These are phyloP conservation scores for Blomia tropicalis DNA, from an alignment of 2,888 invertebrate species.

Conservation along the genomic window DNA sequence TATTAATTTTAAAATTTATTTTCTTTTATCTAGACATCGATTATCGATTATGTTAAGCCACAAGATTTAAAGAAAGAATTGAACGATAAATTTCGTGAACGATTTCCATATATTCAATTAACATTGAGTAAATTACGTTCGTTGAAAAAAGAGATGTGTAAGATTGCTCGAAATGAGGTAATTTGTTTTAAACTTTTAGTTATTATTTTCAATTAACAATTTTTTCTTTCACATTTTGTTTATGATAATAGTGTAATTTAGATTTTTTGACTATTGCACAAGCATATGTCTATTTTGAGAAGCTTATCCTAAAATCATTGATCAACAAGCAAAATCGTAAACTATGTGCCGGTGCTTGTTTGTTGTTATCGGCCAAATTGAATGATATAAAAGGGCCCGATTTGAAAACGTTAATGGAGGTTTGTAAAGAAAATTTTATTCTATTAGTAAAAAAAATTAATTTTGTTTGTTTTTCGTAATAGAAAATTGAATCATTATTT, in stretches of 20 bases:
- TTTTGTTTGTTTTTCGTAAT: slow-evolving; percentile 29
- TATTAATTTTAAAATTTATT: neutral
- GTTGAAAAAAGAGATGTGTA: slow-evolving; percentile 85
- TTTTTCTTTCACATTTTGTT: neutral
- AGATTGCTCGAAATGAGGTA: slow-evolving; percentile 59
- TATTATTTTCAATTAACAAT: neutral
- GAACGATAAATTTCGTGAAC: slow-evolving; percentile 86
- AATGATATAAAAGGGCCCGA: slow-evolving; percentile 87
- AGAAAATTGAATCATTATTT: slow-evolving; percentile 79
- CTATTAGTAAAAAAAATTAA: neutral
- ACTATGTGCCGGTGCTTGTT: slow-evolving; percentile 82
- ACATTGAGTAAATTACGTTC: slow-evolving; percentile 89
- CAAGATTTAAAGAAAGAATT: slow-evolving; percentile 88
- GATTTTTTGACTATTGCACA: slow-evolving; percentile 86
- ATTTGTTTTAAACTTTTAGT: neutral
- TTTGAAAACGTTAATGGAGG: slow-evolving; percentile 72
- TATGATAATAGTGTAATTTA: slow-evolving; percentile 44
- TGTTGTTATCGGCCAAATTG: slow-evolving; percentile 82
- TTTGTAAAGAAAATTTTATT: too few relatives aligned
- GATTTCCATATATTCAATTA: slow-evolving; percentile 82
- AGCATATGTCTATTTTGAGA: slow-evolving; percentile 96
- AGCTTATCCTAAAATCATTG: slow-evolving; percentile 67
- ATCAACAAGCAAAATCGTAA: slow-evolving; percentile 91
- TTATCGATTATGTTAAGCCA: slow-evolving; percentile 88
- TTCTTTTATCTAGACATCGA: slow-evolving; percentile 51